Conservation (phyloP, 2,797 vertebrate genomes). For the Myotis vivesi region DNA sequence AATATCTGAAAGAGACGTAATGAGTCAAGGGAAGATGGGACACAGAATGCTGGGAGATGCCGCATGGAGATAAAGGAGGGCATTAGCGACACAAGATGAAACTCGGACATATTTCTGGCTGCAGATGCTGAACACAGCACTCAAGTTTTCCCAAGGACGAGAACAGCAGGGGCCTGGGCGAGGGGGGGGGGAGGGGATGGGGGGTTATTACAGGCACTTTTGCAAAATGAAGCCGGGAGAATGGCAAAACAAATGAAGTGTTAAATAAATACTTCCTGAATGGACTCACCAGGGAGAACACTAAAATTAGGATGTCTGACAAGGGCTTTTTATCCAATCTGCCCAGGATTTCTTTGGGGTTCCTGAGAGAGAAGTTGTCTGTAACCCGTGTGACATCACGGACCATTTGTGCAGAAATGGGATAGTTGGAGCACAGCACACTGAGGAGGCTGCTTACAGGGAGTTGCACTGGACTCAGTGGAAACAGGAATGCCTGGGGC, state of each 20-base stretch:
- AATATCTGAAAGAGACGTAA: background rate
- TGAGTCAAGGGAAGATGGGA: background rate
- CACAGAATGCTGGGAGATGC: rapidly evolving
- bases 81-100: background rate
- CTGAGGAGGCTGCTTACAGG: background rate
- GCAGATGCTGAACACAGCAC: background rate
- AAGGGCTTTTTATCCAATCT: constrained; percentile 56
- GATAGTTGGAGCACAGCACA: background rate
- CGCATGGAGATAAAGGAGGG: background rate
- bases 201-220: constrained; percentile 19
- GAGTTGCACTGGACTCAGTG: background rate
- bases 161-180: background rate
- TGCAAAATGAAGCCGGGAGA: constrained; percentile 65
- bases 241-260: constrained; percentile 62
- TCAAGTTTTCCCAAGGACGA: constrained; percentile 35
- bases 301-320: constrained; percentile 71
- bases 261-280: constrained; percentile 73
- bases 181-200: background rate
- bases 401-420: background rate
- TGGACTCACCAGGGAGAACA: constrained; percentile 38
- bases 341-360: constrained; percentile 35
- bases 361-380: constrained; percentile 65
- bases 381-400: background rate
- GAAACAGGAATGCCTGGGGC: background rate
- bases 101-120: background rate